Evolutionary conservation across 2,113 vertebrate genomes (phyloP).

Genomic region (Crotalus horridus): DNA sequence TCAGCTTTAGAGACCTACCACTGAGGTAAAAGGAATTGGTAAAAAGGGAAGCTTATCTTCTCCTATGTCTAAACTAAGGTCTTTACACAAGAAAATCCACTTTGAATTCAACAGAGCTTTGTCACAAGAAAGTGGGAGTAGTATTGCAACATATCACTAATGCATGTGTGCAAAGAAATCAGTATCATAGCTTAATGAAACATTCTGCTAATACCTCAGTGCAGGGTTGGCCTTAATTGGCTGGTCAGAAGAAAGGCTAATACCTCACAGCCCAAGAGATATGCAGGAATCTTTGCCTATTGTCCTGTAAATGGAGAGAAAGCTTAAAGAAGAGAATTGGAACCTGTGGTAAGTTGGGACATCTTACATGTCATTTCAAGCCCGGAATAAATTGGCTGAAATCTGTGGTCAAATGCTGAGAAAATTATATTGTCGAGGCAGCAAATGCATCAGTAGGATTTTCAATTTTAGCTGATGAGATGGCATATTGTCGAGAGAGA

Average conservation of each 20-base stretch:
- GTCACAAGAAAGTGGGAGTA: background rate
- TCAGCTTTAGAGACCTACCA: background rate
- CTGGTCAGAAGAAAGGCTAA: fast-evolving
- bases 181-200: background rate
- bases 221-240: background rate
- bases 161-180: background rate
- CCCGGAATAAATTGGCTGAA: constrained; percentile 12
- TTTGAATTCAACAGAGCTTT: background rate
- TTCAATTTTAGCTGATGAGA: constrained; percentile 42
- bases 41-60: background rate
- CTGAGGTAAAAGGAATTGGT: background rate
- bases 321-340: background rate
- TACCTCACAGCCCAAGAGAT: background rate
- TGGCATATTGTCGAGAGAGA: constrained; percentile 18
- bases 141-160: background rate
- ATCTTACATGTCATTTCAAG: constrained; percentile 14
- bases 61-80: background rate
- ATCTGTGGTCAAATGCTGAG: constrained; percentile 45
- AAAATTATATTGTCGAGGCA: constrained; percentile 49
- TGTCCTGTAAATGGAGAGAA: background rate
- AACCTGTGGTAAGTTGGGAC: background rate
- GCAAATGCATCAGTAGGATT: constrained; percentile 51
- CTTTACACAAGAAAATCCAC: background rate
- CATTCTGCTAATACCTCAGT: background rate
- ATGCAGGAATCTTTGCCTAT: background rate